A percentile compares a stretch with the other conserved stretches of the same genome.
Conservation (phyloP, 1,140 invertebrate genomes). For the Drosophila kohkoa region DNA sequence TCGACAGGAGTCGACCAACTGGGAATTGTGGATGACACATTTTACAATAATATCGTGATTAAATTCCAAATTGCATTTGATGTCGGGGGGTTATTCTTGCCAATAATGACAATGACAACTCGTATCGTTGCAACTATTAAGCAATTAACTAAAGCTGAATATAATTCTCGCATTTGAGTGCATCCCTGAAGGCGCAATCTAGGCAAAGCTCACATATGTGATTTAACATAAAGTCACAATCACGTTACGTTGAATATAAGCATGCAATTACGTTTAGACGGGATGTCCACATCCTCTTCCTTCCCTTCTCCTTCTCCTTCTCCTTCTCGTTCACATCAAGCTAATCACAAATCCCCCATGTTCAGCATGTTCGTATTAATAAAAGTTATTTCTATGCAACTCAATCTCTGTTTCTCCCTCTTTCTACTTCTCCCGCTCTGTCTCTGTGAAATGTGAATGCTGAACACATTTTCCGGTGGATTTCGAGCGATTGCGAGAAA, state of each 20-base stretch:
- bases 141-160: conserved; percentile 13
- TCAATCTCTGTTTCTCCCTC: neutral
- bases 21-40: conserved; percentile 16
- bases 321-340: neutral
- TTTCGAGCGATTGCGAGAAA: conserved; percentile 37
- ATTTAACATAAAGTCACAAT: conserved; percentile 5
- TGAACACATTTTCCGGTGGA: conserved; percentile 49
- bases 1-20: neutral
- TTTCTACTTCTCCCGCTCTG: neutral
- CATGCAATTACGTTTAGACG: conserved; percentile 23
- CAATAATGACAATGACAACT: conserved; percentile 23
- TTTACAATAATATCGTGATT: conserved; percentile 6
- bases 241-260: neutral
- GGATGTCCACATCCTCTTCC: neutral
- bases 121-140: conserved; percentile 5
- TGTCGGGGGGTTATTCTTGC: conserved; percentile 2
- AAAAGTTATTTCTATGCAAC: conserved; percentile 53
- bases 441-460: conserved; percentile 37
- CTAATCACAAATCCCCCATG: conserved; percentile 45
- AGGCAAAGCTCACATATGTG: neutral
- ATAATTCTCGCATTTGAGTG: neutral
- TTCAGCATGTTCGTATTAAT: conserved; percentile 58
- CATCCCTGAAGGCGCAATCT: neutral
- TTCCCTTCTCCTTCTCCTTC: neutral
- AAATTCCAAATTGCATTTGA: conserved; percentile 23